phyloP scores from a whole-genome alignment of 2,888 invertebrate species.

The Drosophila sordidula region DNA sequence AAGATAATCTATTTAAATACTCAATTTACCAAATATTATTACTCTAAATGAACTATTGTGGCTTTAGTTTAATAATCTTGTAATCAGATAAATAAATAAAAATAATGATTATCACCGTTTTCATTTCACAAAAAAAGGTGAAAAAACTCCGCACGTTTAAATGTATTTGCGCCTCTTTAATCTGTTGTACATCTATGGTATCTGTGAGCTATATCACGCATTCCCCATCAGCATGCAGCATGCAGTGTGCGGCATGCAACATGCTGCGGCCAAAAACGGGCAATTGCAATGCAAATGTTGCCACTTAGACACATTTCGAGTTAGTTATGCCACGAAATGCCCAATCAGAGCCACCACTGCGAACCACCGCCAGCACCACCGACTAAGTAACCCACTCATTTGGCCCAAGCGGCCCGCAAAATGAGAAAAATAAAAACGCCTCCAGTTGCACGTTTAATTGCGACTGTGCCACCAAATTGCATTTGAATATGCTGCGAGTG shows the following conservation, averaged over 20 bases:
- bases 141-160: slow-evolving; percentile 4
- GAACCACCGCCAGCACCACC: slow-evolving; percentile 10
- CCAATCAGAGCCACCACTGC: slow-evolving; percentile 67
- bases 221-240: slow-evolving; percentile 65
- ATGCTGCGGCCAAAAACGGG: slow-evolving; percentile 61
- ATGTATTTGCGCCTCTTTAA: slow-evolving; percentile 1
- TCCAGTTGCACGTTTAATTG: slow-evolving; percentile 70
- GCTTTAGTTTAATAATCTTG: no score
- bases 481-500: slow-evolving; percentile 35
- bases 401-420: slow-evolving; percentile 25
- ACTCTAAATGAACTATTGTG: no score
- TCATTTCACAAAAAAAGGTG: no score
- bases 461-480: slow-evolving; percentile 57
- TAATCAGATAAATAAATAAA: no score
- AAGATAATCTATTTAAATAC: no score
- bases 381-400: slow-evolving; percentile 42
- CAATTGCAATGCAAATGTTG: slow-evolving; percentile 72
- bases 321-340: slow-evolving; percentile 76
- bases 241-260: slow-evolving; percentile 34
- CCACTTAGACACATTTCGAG: slow-evolving; percentile 79
- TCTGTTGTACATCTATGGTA: slow-evolving; percentile 40
- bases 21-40: no score
- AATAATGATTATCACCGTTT: no score
- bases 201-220: slow-evolving; percentile 57
- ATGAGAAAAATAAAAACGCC: slow-evolving; percentile 42